Conservation (phyloP, 2,888 invertebrate species). For the Pinctada fucata region DNA sequence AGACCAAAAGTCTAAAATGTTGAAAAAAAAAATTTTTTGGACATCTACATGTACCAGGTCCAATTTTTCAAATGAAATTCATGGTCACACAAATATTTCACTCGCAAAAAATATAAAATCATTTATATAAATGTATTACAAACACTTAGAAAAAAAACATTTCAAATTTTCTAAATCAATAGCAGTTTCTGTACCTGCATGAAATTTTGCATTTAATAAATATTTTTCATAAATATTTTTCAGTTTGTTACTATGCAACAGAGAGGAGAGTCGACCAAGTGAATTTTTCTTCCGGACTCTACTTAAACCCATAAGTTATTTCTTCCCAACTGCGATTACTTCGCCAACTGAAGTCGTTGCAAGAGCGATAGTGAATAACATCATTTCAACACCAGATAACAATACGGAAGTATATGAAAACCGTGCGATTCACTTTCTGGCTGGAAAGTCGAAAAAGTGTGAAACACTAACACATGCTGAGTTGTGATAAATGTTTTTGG, state of each 20-base stretch:
- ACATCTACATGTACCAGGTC: too few relatives aligned
- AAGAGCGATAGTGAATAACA: conserved; percentile 69
- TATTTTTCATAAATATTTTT: conserved; percentile 15
- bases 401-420: conserved; percentile 69
- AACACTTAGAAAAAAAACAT: background rate
- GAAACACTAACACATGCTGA: background rate
- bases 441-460: conserved; percentile 47
- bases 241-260: conserved; percentile 72
- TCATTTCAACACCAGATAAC: conserved; percentile 25
- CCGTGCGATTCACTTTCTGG: conserved; percentile 69
- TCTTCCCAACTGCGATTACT: conserved; percentile 72
- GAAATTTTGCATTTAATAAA: background rate
- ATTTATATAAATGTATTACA: too few relatives aligned
- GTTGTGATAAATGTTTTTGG: too few relatives aligned
- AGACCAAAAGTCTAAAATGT: too few relatives aligned
- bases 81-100: too few relatives aligned
- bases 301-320: conserved; percentile 67
- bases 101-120: too few relatives aligned
- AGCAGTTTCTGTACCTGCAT: background rate
- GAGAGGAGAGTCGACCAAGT: conserved; percentile 67
- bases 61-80: too few relatives aligned
- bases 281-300: conserved; percentile 65
- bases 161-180: background rate
- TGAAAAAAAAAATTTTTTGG: too few relatives aligned
- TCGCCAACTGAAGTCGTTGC: conserved; percentile 70